phyloP scores from a whole-genome alignment of 2,888 invertebrate species.

The Altica lythri region DNA sequence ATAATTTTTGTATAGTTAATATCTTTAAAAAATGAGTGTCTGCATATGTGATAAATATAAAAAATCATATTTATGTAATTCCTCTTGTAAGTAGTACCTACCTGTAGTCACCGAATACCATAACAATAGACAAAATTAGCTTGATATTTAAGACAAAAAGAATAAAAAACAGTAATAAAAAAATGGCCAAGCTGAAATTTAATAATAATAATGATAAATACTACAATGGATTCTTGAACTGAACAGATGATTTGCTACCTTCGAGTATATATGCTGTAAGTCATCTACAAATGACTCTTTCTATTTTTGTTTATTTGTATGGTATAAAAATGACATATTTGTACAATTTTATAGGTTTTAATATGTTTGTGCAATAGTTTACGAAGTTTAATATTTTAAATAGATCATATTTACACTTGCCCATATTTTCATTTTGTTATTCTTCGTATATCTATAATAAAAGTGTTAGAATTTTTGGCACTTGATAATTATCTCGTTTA shows the following conservation, averaged over 20 bases:
- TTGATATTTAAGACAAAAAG: too few relatives aligned
- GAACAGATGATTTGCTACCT: too few relatives aligned
- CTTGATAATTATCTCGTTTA: constrained; percentile 16
- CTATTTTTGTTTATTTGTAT: constrained; percentile 8
- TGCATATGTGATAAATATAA: constrained; percentile 37
- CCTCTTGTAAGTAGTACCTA: constrained; percentile 37
- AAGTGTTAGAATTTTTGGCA: constrained; percentile 26
- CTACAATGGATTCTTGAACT: too few relatives aligned
- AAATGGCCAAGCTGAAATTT: too few relatives aligned
- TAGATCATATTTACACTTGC: constrained; percentile 22
- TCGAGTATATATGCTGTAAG: not conserved
- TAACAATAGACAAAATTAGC: constrained; percentile 16
- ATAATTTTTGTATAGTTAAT: constrained; percentile 17
- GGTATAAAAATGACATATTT: constrained; percentile 11
- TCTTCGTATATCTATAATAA: constrained; percentile 27
- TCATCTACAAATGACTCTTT: not conserved
- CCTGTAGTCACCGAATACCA: constrained; percentile 32
- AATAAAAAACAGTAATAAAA: too few relatives aligned
- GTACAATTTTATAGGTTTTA: constrained; percentile 24
- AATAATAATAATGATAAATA: too few relatives aligned
- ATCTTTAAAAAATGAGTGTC: constrained; percentile 24
- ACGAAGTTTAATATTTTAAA: constrained; percentile 28
- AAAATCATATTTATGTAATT: constrained; percentile 40
- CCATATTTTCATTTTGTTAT: constrained; percentile 26
- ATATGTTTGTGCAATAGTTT: constrained; percentile 31